Conservation (phyloP, 53 echinoderm and acorn worm species). For the Hippasteria phrygiana region DNA sequence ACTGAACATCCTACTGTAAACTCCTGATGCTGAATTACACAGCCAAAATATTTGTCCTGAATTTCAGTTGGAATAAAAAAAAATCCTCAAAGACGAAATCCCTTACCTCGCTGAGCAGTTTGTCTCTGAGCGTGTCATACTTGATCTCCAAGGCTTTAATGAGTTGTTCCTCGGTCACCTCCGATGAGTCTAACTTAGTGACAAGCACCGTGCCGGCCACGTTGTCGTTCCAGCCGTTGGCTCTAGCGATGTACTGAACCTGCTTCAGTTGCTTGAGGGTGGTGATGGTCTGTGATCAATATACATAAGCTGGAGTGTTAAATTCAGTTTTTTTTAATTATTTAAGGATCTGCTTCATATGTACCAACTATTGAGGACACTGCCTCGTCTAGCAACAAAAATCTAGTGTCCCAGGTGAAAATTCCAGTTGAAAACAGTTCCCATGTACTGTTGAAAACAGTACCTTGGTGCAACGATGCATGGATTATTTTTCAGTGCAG, state of each 20-base stretch:
- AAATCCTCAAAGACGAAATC: not conserved
- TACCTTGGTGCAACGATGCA: no score
- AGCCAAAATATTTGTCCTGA: no score
- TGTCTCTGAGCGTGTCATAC: constrained; percentile 96
- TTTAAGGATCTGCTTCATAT: no score
- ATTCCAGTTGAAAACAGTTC: no score
- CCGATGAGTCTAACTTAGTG: constrained; percentile 71
- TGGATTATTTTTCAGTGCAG: no score
- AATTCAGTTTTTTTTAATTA: no score
- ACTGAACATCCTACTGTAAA: no score
- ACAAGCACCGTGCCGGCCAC: constrained; percentile 86
- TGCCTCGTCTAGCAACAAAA: no score
- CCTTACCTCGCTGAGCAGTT: constrained; percentile 85
- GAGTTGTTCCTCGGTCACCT: constrained; percentile 83
- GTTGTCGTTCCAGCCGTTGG: constrained; percentile 93
- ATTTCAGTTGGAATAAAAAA: not conserved
- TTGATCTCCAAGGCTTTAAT: constrained; percentile 94
- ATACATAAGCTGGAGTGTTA: not conserved
- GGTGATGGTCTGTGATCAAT: constrained; percentile 65
- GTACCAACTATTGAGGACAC: no score
- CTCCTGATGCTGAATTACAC: no score
- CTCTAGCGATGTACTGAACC: constrained; percentile 88
- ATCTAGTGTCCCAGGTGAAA: no score
- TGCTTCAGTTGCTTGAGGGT: constrained; percentile 94
- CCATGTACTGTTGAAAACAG: no score